Evolutionary conservation across 2,797 vertebrate genomes (phyloP).

Genomic region (Ataeniobius toweri): DNA sequence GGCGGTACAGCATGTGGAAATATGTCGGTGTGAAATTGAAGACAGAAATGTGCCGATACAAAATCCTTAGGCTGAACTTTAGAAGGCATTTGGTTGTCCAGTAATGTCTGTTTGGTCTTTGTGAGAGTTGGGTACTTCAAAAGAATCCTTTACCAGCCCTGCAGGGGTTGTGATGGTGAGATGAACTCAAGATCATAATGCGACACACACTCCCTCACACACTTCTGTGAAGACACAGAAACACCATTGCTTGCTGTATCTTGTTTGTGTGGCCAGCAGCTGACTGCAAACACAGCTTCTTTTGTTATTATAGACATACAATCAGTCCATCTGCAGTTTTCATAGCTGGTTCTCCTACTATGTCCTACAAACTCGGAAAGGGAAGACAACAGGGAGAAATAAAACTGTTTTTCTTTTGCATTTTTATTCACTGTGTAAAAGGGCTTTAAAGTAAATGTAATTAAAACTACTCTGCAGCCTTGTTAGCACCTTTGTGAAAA

Average conservation of each 20-base stretch:
- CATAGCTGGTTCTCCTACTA: not conserved
- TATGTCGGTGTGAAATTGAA: not conserved
- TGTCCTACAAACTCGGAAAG: not conserved
- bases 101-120: slow-evolving; percentile 42
- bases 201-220: slow-evolving; percentile 11
- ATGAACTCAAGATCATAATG: slow-evolving; percentile 54
- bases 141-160: slow-evolving; percentile 41
- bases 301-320: not conserved
- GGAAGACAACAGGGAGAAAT: not conserved
- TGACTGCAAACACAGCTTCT: not conserved
- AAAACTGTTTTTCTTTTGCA: not conserved
- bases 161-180: slow-evolving; percentile 28
- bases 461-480: not conserved
- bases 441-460: not conserved
- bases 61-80: slow-evolving; percentile 41
- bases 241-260: slow-evolving; percentile 1
- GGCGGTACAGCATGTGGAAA: not conserved
- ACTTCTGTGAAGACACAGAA: not conserved
- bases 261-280: not conserved
- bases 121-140: slow-evolving; percentile 51
- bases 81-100: slow-evolving; percentile 22
- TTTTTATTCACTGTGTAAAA: not conserved
- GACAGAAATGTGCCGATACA: slow-evolving; percentile 5
- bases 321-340: not conserved
- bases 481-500: not conserved